These are phyloP conservation scores for Asbolus verrucosus DNA, from an alignment of 1,140 invertebrate species.

Conservation along the genomic window DNA sequence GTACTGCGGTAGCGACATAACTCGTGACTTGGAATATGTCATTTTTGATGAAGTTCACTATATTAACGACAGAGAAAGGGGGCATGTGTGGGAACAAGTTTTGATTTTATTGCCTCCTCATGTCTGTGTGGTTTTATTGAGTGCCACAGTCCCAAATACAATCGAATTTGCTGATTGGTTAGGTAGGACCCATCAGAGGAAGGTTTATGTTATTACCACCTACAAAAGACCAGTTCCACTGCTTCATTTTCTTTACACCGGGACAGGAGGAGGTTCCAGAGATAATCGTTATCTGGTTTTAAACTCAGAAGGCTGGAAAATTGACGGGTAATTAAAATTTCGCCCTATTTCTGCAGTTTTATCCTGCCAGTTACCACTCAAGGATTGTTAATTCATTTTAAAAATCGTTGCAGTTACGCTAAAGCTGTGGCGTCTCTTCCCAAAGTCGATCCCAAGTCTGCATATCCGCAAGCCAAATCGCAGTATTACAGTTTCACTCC, in stretches of 20 bases:
- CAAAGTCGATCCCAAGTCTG: slow-evolving; percentile 27
- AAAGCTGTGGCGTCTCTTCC: slow-evolving; percentile 51
- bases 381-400: too few species aligned
- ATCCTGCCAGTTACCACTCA: too few species aligned
- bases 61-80: slow-evolving; percentile 97
- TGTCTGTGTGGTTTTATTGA: slow-evolving; percentile 96
- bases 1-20: slow-evolving; percentile 94
- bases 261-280: slow-evolving; percentile 63
- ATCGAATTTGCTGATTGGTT: slow-evolving; percentile 98
- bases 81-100: slow-evolving; percentile 99
- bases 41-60: slow-evolving; percentile 99
- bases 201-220: slow-evolving; percentile 96
- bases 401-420: slow-evolving; percentile 62
- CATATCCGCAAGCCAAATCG: slow-evolving; percentile 26
- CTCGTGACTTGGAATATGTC: slow-evolving; percentile 97
- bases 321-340: slow-evolving; percentile 1
- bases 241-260: slow-evolving; percentile 94
- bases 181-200: slow-evolving; percentile 90
- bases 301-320: slow-evolving; percentile 75
- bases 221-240: slow-evolving; percentile 94
- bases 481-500: slow-evolving; percentile 61
- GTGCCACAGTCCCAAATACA: slow-evolving; percentile 98
- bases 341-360: neutral
- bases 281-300: slow-evolving; percentile 49
- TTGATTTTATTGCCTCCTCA: slow-evolving; percentile 94